Evolutionary conservation across 2,113 vertebrate genomes (phyloP).

Genomic region (Lamprologus callipterus): DNA sequence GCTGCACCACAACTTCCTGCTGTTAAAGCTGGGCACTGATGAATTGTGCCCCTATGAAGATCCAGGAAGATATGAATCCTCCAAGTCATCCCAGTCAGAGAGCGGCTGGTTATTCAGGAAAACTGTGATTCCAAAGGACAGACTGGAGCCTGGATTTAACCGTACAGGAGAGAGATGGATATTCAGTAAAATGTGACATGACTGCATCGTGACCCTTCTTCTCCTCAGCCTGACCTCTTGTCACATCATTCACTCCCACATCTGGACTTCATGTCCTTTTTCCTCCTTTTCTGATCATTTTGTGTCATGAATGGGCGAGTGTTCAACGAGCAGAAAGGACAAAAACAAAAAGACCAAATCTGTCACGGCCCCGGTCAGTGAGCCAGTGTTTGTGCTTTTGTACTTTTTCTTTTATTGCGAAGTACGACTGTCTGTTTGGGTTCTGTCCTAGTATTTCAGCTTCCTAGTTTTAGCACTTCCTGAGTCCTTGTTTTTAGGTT

Average conservation of each 20-base stretch:
- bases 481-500: neutral
- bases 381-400: neutral
- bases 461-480: neutral
- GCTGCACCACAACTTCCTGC: neutral
- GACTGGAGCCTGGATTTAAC: neutral
- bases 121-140: neutral
- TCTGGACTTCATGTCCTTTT: neutral
- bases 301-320: neutral
- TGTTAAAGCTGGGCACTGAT: neutral
- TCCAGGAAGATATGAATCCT: neutral
- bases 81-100: neutral
- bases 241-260: neutral
- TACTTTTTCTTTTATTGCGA: neutral
- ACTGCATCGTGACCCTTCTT: neutral
- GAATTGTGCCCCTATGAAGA: neutral
- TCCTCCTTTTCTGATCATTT: neutral
- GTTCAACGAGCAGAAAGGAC: neutral
- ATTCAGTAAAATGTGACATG: neutral
- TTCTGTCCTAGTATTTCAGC: neutral
- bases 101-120: neutral
- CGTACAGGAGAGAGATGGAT: neutral
- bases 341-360: neutral
- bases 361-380: accelerated
- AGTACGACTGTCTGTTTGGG: neutral
- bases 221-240: neutral